Percentiles rank a stretch among this genome's conserved stretches.
phyloP scores from a whole-genome alignment of 2,113 vertebrate species.

The Pao palembangensis region DNA sequence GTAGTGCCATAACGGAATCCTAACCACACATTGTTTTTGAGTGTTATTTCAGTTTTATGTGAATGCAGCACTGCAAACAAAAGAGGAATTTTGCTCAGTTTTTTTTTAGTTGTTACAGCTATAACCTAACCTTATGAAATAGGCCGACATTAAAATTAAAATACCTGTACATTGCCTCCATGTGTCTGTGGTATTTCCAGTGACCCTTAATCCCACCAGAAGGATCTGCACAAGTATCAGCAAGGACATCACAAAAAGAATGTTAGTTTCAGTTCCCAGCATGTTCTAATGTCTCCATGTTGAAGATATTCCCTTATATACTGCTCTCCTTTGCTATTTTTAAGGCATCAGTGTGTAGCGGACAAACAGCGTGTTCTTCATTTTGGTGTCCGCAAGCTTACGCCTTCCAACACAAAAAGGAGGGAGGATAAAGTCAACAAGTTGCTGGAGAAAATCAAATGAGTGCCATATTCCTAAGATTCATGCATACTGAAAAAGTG shows the following conservation, averaged over 20 bases:
- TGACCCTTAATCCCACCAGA: conserved; percentile 48
- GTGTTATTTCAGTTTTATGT: conserved; percentile 38
- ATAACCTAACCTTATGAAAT: conserved; percentile 12
- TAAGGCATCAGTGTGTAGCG: conserved; percentile 11
- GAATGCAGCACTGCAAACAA: background rate
- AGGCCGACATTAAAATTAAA: background rate
- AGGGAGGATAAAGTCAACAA: background rate
- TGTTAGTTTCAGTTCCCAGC: conserved; percentile 37
- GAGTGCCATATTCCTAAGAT: background rate
- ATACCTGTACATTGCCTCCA: conserved; percentile 65
- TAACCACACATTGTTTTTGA: conserved; percentile 50
- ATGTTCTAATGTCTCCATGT: conserved; percentile 43
- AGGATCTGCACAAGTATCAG: conserved; percentile 50
- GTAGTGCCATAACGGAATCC: conserved; percentile 23
- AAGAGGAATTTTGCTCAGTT: no score
- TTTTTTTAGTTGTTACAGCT: conserved; percentile 24
- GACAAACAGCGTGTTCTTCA: conserved; percentile 1
- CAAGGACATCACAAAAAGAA: conserved; percentile 48
- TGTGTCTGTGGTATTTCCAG: conserved; percentile 30
- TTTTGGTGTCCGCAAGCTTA: background rate
- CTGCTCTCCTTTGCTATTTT: conserved; percentile 14
- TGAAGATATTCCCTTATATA: conserved; percentile 8
- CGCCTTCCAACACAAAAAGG: background rate
- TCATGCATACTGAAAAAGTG: conserved; percentile 2
- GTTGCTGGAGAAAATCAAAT: background rate